phyloP scores from a whole-genome alignment of 1,140 invertebrate species.

The Hycleus phaleratus region DNA sequence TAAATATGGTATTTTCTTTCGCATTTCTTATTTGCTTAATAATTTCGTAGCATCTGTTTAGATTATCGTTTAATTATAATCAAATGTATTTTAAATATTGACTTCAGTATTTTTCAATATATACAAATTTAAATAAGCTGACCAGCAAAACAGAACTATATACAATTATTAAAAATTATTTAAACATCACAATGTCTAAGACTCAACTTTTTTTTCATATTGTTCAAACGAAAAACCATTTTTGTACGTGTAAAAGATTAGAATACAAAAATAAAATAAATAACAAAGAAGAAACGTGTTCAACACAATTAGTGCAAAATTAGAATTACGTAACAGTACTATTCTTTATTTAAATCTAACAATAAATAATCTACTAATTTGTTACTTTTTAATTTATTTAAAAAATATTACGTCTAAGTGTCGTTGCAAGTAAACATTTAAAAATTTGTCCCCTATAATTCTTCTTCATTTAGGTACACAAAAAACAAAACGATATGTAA shows the following conservation, averaged over 20 bases:
- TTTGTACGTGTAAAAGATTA: background rate
- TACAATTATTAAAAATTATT: constrained; percentile 2
- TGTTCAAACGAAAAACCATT: constrained; percentile 1
- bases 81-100: constrained; percentile 15
- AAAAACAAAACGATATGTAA: too few relatives aligned
- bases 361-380: constrained; percentile 14
- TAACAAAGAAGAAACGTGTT: constrained; percentile 2
- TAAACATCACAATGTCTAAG: constrained; percentile 8
- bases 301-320: constrained; percentile 12
- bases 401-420: constrained; percentile 23
- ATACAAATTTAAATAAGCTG: constrained; percentile 2
- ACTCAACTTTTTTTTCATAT: background rate
- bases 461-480: too few relatives aligned
- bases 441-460: background rate
- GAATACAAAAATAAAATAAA: constrained; percentile 13
- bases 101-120: constrained; percentile 14
- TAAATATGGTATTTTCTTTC: constrained; percentile 19
- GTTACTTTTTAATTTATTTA: constrained; percentile 3
- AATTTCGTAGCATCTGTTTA: constrained; percentile 16
- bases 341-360: constrained; percentile 10
- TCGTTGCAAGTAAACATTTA: constrained; percentile 27
- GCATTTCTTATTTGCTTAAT: background rate
- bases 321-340: constrained; percentile 9
- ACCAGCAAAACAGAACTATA: constrained; percentile 4
- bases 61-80: constrained; percentile 3